These are phyloP conservation scores for Dreissena polymorpha DNA, from an alignment of 1,140 invertebrate genomes.

Conservation along the genomic window DNA sequence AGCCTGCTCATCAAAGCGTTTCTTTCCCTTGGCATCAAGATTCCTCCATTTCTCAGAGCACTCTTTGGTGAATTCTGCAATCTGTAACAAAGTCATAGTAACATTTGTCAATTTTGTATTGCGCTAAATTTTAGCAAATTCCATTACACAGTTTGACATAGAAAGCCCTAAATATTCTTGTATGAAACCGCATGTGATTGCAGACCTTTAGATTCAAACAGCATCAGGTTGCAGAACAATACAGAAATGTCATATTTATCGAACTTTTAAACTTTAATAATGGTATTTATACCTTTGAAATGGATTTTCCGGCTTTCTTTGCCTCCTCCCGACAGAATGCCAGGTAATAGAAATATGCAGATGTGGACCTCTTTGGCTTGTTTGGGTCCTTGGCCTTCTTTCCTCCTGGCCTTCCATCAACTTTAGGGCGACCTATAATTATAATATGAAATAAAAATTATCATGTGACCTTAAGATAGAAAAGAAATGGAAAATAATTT, in stretches of 20 bases:
- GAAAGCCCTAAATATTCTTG: no score
- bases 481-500: no score
- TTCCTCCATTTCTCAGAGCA: slow-evolving; percentile 74
- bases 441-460: neutral
- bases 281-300: slow-evolving; percentile 67
- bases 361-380: slow-evolving; percentile 75
- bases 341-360: slow-evolving; percentile 76
- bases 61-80: slow-evolving; percentile 78
- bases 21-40: slow-evolving; percentile 64
- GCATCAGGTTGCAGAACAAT: no score
- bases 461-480: no score
- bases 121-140: no score
- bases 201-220: no score
- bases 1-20: slow-evolving; percentile 69
- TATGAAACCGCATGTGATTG: no score
- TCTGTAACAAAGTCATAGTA: slow-evolving; percentile 52
- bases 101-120: neutral
- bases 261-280: no score
- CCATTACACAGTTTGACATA: no score
- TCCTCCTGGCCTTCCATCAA: slow-evolving; percentile 61
- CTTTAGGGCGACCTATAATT: slow-evolving; percentile 68
- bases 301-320: slow-evolving; percentile 66
- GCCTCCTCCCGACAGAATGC: slow-evolving; percentile 72
- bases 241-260: no score
- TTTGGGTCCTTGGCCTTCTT: slow-evolving; percentile 74